These are phyloP conservation scores for Monodelphis domestica DNA, from an alignment of 2,797 vertebrate species.

Conservation along the genomic window DNA sequence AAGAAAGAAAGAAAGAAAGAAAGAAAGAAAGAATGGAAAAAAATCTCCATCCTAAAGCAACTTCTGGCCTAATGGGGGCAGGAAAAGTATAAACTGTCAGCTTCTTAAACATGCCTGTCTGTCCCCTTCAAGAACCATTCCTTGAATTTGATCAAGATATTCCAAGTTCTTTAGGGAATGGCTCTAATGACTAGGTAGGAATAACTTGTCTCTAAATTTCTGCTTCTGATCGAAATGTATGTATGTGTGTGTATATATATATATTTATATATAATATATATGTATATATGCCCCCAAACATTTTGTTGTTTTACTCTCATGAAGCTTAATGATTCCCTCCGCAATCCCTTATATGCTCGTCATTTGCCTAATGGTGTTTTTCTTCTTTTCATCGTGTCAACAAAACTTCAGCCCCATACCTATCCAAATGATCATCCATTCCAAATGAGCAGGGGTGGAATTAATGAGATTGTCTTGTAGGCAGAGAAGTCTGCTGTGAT, in stretches of 20 bases:
- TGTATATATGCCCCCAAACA: not conserved
- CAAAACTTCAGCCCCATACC: not conserved
- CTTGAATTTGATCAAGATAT: not conserved
- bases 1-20: no score
- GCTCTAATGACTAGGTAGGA: not conserved
- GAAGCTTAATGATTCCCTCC: slow-evolving; percentile 3
- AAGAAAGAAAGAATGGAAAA: no score
- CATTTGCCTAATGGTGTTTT: not conserved
- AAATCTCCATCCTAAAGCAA: not conserved
- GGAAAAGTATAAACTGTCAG: not conserved
- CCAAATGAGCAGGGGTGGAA: not conserved
- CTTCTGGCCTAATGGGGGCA: not conserved
- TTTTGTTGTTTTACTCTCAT: slow-evolving; percentile 17
- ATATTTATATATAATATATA: no score
- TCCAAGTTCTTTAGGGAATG: not conserved
- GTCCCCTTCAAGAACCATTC: not conserved
- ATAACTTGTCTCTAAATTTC: not conserved
- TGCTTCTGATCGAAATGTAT: not conserved
- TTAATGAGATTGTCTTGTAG: slow-evolving; percentile 27
- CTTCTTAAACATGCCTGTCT: not conserved
- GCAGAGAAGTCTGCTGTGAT: slow-evolving; percentile 1
- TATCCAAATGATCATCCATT: not conserved
- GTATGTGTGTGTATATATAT: no score
- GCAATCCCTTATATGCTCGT: not conserved
- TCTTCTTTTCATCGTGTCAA: not conserved